A percentile compares a stretch with the other conserved stretches of the same genome.
Evolutionary conservation across 2,888 invertebrate species (phyloP).

Genomic region (Caenorhabditis macrosperma): DNA sequence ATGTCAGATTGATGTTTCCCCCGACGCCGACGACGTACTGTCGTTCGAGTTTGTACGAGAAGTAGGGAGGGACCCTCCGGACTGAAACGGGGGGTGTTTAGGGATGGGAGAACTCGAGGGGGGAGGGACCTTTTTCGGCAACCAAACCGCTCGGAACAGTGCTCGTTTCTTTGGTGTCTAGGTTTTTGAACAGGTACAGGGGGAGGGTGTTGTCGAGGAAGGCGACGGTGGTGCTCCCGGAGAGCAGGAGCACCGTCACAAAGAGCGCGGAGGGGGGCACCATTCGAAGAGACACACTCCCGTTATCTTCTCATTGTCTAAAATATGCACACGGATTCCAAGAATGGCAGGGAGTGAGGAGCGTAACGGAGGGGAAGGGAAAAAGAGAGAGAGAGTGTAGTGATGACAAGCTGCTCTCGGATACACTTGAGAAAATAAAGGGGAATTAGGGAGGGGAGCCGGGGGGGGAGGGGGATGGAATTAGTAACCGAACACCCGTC

Average conservation of each 20-base stretch:
- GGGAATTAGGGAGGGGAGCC: constrained; percentile 44
- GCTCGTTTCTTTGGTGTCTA: constrained; percentile 53
- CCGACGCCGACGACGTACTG: constrained; percentile 93
- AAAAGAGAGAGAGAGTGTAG: not conserved
- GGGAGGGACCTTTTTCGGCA: constrained; percentile 50
- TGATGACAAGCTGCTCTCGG: constrained; percentile 23
- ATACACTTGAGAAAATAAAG: constrained; percentile 55
- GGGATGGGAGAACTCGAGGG: too few relatives aligned
- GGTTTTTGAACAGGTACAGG: constrained; percentile 66
- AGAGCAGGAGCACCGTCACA: constrained; percentile 45
- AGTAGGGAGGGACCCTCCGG: constrained; percentile 94
- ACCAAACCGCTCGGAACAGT: constrained; percentile 38
- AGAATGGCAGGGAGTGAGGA: not conserved
- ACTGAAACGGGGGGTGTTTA: constrained; percentile 85
- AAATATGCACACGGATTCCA: not conserved
- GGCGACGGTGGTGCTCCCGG: constrained; percentile 19
- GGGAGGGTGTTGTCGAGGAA: constrained; percentile 72
- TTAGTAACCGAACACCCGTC: constrained; percentile 56
- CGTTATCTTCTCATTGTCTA: constrained; percentile 37
- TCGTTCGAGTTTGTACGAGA: constrained; percentile 91
- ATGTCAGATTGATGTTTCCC: constrained; percentile 92
- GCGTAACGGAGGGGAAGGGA: not conserved
- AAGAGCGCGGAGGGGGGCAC: constrained; percentile 30
- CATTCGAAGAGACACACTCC: constrained; percentile 5
- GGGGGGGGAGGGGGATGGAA: constrained; percentile 10